These are phyloP conservation scores for Psephotus haematonotus DNA, from an alignment of 2,113 vertebrate species.

Conservation along the genomic window DNA sequence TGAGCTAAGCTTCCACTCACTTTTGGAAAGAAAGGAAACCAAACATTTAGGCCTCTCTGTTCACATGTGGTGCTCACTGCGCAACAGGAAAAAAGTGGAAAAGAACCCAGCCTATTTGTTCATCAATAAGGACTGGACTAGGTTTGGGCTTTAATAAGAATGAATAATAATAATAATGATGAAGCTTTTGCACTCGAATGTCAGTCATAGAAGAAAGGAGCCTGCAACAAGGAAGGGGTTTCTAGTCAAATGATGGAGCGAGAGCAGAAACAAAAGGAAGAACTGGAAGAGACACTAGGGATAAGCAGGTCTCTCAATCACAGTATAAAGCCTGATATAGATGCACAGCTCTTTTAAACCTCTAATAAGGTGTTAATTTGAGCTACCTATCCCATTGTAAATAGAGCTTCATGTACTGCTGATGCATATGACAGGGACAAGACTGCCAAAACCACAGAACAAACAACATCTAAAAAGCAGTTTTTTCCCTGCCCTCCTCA, in stretches of 20 bases:
- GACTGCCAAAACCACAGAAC: background rate
- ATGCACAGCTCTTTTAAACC: background rate
- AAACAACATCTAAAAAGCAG: constrained; percentile 4
- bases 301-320: background rate
- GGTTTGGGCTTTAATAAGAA: background rate
- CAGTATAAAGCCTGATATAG: background rate
- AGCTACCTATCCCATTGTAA: background rate
- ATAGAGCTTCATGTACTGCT: background rate
- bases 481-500: background rate
- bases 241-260: background rate
- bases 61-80: background rate
- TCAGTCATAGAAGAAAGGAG: background rate
- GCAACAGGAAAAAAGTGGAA: background rate
- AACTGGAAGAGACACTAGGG: background rate
- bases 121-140: background rate
- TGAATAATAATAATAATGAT: background rate
- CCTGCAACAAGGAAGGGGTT: background rate
- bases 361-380: background rate
- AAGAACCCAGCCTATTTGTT: background rate
- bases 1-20: background rate
- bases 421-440: background rate
- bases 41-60: background rate
- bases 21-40: constrained; percentile 24
- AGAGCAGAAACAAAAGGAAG: background rate
- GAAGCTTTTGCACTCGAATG: background rate